Evolutionary conservation across 2,113 vertebrate genomes (phyloP), one percentile per base, ranked within the genome.

Genomic region (Procavia capensis): DNA sequence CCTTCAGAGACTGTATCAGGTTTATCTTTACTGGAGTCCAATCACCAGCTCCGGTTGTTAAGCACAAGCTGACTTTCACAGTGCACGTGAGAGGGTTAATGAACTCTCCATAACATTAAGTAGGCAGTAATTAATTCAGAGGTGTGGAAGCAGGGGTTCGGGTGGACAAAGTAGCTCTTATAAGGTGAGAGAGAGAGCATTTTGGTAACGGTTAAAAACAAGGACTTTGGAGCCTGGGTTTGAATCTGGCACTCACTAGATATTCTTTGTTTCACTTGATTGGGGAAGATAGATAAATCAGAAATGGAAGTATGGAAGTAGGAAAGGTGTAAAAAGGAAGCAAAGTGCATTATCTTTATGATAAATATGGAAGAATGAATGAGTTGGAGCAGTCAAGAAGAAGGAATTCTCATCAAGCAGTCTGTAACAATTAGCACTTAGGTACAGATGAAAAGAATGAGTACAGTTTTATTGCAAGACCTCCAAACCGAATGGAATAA

Each of bases 261-360:
- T 45, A 27, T 43, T n/a, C n/a, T n/a, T n/a, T n/a, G n/a, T n/a
- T n/a, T n/a, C n/a, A 31, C 10, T 68, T 63, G 3, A 0, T 1
- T 41, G n/a, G 54, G 41, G n/a, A n/a, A n/a, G 66, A 90, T 86
- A 79, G 93, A 83, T 88, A 85, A 94, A 85, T 96, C 47, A 91
- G 45, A 90, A 90, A 45, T n/a, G 8, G 29, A 36, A 80, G 47
- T 29, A 81, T 34, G n/a, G 76, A 66, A 84, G 29, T 36, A 80
- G 36, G 16, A 82, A 92, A 31, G n/a, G n/a, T n/a, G 3, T 79
- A 39, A 87, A 74, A 11, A 34, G 4, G 20, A 57, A 94, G 72
- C 20, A 85, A 90, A 83, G 43, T 0, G 39, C n/a, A 54, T 84
- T 84, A 8, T 29, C 54, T 41, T 0, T 47, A 64, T 70, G 24